Evolutionary conservation across 2,888 invertebrate genomes (phyloP).

Genomic region (Caenorhabditis panamensis): DNA sequence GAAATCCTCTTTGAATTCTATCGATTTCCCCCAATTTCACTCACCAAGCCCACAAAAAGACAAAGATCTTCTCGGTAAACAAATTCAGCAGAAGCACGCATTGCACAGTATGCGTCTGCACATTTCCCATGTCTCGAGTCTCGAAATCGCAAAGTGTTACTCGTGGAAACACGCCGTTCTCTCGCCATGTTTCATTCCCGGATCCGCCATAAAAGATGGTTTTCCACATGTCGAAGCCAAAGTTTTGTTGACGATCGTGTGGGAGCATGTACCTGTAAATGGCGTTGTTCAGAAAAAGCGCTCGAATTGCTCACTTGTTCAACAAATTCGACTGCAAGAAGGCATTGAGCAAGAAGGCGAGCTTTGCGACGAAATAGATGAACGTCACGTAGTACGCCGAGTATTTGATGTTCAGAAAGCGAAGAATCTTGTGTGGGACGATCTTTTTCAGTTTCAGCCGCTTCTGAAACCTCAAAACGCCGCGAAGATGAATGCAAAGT

Average conservation of each 20-base stretch:
- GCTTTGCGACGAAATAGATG: constrained; percentile 77
- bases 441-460: constrained; percentile 76
- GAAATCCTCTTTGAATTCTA: neutral
- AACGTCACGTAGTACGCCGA: constrained; percentile 74
- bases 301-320: constrained; percentile 63
- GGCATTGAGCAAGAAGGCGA: constrained; percentile 73
- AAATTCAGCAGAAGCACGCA: constrained; percentile 79
- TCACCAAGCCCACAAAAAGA: constrained; percentile 76
- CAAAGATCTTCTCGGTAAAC: constrained; percentile 78
- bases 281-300: neutral
- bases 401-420: constrained; percentile 76
- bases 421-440: constrained; percentile 73
- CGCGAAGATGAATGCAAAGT: constrained; percentile 76
- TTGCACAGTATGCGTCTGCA: constrained; percentile 79
- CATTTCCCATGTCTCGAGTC: constrained; percentile 81
- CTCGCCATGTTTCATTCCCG: constrained; percentile 78
- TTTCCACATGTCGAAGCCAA: constrained; percentile 76
- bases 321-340: constrained; percentile 70
- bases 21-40: neutral
- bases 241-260: constrained; percentile 43
- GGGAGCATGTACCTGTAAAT: constrained; percentile 72
- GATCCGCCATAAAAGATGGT: constrained; percentile 63
- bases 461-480: constrained; percentile 79
- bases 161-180: constrained; percentile 79
- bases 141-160: constrained; percentile 81